Evolutionary conservation across 2,888 invertebrate genomes (phyloP).

Genomic region (Pterostichus niger): DNA sequence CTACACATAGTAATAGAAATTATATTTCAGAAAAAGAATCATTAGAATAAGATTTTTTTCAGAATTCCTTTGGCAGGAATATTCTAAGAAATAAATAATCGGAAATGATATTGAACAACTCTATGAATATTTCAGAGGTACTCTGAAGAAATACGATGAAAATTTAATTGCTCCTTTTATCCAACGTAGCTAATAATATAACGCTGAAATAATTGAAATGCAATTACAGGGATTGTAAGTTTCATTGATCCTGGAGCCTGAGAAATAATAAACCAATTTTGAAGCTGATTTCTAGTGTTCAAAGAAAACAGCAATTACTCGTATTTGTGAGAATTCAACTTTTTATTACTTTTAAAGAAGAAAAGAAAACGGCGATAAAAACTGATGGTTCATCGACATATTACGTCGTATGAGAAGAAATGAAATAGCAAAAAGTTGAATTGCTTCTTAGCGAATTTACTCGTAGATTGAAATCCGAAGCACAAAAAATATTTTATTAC

Average conservation of each 20-base stretch:
- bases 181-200: not conserved
- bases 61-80: no score
- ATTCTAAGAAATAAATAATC: not conserved
- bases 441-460: conserved; percentile 33
- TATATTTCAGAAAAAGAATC: conserved; percentile 8
- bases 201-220: conserved; percentile 40
- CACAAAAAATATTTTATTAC: conserved; percentile 37
- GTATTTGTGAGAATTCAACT: conserved; percentile 23
- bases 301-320: conserved; percentile 46
- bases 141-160: not conserved
- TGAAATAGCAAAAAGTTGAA: conserved; percentile 29
- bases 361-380: conserved; percentile 37
- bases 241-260: conserved; percentile 32
- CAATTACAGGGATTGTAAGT: conserved; percentile 21
- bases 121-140: no score
- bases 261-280: conserved; percentile 42
- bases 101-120: no score
- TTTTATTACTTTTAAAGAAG: conserved; percentile 44
- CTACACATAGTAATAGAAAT: conserved; percentile 13
- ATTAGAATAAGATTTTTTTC: no score
- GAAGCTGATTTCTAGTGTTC: conserved; percentile 17
- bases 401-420: conserved; percentile 35
- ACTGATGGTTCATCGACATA: conserved; percentile 37
- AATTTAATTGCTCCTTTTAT: conserved; percentile 29
- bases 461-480: conserved; percentile 27